These are phyloP conservation scores for Melanotus villosus DNA, from an alignment of 2,888 invertebrate species.

Conservation along the genomic window DNA sequence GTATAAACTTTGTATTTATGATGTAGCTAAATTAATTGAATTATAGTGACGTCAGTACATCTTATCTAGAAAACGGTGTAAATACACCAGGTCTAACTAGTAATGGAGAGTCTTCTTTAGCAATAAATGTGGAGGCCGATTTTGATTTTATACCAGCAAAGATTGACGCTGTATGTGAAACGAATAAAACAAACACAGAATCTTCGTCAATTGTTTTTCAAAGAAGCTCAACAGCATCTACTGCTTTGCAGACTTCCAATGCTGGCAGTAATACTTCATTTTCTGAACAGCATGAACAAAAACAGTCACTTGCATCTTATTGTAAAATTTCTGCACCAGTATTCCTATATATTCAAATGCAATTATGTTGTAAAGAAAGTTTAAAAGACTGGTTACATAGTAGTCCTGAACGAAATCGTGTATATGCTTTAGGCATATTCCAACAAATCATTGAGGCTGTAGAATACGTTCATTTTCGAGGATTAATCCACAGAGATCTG, in stretches of 20 bases:
- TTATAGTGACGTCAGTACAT: slow-evolving; percentile 30
- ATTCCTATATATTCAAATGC: slow-evolving; percentile 98
- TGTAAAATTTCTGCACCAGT: slow-evolving; percentile 63
- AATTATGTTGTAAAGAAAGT: slow-evolving; percentile 90
- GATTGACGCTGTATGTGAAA: not conserved
- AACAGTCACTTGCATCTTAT: too few species aligned
- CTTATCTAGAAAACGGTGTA: slow-evolving; percentile 11
- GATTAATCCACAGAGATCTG: slow-evolving; percentile 95
- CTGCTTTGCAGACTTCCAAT: slow-evolving; percentile 29
- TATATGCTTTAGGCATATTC: slow-evolving; percentile 80
- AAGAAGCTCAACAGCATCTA: slow-evolving; percentile 20
- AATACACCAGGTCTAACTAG: not conserved
- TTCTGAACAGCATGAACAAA: slow-evolving; percentile 60
- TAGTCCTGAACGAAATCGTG: slow-evolving; percentile 69
- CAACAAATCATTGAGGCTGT: slow-evolving; percentile 95
- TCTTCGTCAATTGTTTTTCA: slow-evolving; percentile 57
- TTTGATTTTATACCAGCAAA: not conserved
- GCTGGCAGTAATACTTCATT: slow-evolving; percentile 28
- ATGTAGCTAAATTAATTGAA: not conserved
- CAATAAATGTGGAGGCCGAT: slow-evolving; percentile 26
- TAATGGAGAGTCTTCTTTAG: slow-evolving; percentile 5
- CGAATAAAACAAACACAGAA: not conserved
- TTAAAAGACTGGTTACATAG: slow-evolving; percentile 91
- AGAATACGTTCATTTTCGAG: slow-evolving; percentile 93
- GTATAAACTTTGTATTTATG: too few species aligned